Base-by-base conservation (phyloP, 2,888 invertebrate species). In the Timema cristinae region DNA sequence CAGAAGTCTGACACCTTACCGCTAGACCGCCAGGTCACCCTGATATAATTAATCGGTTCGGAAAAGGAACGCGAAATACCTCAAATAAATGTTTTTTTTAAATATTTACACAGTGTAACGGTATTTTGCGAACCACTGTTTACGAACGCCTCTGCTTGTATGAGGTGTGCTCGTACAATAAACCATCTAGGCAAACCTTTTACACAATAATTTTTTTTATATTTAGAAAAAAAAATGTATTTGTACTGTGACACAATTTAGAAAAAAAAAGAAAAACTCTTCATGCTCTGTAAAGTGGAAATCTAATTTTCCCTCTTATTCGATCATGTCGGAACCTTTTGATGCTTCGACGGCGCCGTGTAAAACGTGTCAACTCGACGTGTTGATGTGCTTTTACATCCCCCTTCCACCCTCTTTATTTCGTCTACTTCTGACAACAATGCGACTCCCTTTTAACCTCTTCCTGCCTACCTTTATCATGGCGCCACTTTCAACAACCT, bases 291-390 rank as follows among this genome's bases (percentile, higher is more conserved):
- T 47, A 48, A 63, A 63, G 63, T 63, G 63, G 63, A 63, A 63
- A 63, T 63, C 63, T 63, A 63, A 63, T 63, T 63, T 63, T 48
- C 47, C 2, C 63, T 13, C 63, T 63, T 63, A 63, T 63, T 63
- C 48, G 63, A 63, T 63, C 63, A 63, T 48, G 63, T 63, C 63
- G 63, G n/a, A 48, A 63, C 63, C 63, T 63, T 63, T 63, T 63
- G 63, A 63, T 63, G 63, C 47, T 63, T 63, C 63, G 63, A 63
- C 63, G 63, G 32, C 32, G 32, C 32, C 63, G 63, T 48, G 63
- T 63, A 47, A 32, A 13, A 48, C 63, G 63, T 63, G 63, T 63
- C 63, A 63, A 63, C 63, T 63, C 63, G 32, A 15, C 59, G 63
- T 63, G 63, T 48, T 63, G 63, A 63, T 63, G 63, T 63, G 63